A percentile compares a stretch with the other conserved stretches of the same genome.
Conservation (phyloP, 2,113 vertebrate species). For the Leptobrachium leishanense region DNA sequence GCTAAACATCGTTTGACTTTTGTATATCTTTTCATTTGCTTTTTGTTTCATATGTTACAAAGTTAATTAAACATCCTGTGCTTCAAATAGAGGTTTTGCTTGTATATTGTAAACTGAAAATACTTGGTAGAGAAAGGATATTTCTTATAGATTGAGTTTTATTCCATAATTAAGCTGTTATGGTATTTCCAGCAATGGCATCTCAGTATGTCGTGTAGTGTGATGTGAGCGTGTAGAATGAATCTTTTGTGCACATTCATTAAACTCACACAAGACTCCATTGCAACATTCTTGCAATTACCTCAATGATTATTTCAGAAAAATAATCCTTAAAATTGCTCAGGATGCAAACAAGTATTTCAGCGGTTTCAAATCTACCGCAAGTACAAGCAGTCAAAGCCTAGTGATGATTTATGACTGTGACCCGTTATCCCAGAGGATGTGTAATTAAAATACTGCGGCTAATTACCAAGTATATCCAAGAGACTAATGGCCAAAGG, state of each 20-base stretch:
- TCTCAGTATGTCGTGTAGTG: neutral
- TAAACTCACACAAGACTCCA: constrained; percentile 2
- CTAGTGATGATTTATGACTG: constrained; percentile 17
- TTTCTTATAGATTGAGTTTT: neutral
- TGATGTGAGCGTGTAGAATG: neutral
- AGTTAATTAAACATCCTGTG: too few relatives aligned
- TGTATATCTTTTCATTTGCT: too few relatives aligned
- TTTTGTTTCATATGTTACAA: too few relatives aligned
- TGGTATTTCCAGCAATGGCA: neutral
- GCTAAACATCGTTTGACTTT: too few relatives aligned
- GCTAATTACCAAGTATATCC: constrained; percentile 35
- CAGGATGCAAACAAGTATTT: constrained; percentile 14
- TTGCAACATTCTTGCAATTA: neutral
- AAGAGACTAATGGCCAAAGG: constrained; percentile 34
- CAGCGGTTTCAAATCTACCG: neutral
- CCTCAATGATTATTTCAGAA: constrained; percentile 12
- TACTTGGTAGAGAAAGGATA: too few relatives aligned
- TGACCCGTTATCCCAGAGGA: constrained; percentile 30
- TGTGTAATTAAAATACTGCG: constrained; percentile 39
- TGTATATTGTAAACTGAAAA: too few relatives aligned
- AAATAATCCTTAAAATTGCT: constrained; percentile 13
- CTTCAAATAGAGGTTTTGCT: too few relatives aligned
- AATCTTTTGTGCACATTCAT: neutral
- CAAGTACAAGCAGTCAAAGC: constrained; percentile 6
- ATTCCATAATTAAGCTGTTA: neutral